Conservation (phyloP, 23 tunicate genomes). For the Halocynthia roretzi region DNA sequence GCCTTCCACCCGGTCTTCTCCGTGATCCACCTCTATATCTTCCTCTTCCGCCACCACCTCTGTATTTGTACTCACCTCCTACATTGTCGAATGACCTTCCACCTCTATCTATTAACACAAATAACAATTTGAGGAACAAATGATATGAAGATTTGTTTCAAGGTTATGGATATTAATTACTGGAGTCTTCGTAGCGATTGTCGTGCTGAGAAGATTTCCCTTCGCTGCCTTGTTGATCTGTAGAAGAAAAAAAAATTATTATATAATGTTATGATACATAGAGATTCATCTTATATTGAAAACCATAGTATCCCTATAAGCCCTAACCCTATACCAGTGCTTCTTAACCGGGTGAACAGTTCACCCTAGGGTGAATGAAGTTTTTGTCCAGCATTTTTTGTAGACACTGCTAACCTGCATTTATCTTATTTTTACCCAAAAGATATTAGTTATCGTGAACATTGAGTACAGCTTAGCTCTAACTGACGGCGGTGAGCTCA, state of each 20-base stretch:
- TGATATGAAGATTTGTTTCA: not conserved
- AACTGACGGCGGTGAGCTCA: too few species aligned
- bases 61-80: not conserved
- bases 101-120: not conserved
- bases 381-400: too few species aligned
- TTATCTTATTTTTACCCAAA: too few species aligned
- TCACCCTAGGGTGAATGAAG: too few species aligned
- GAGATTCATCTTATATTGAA: too few species aligned
- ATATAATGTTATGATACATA: not conserved
- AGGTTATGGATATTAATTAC: not conserved
- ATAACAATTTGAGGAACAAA: not conserved
- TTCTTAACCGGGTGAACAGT: too few species aligned
- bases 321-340: too few species aligned
- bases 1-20: constrained; percentile 1
- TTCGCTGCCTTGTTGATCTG: not conserved
- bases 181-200: not conserved
- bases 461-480: too few species aligned
- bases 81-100: too few species aligned
- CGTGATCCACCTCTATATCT: constrained; percentile 1
- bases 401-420: too few species aligned
- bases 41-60: constrained; percentile 23
- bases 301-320: too few species aligned
- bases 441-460: too few species aligned
- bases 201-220: not conserved
- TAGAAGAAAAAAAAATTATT: not conserved